These are phyloP conservation scores for Anisognathus igniventris DNA, from an alignment of 2,797 vertebrate species.

Conservation along the genomic window DNA sequence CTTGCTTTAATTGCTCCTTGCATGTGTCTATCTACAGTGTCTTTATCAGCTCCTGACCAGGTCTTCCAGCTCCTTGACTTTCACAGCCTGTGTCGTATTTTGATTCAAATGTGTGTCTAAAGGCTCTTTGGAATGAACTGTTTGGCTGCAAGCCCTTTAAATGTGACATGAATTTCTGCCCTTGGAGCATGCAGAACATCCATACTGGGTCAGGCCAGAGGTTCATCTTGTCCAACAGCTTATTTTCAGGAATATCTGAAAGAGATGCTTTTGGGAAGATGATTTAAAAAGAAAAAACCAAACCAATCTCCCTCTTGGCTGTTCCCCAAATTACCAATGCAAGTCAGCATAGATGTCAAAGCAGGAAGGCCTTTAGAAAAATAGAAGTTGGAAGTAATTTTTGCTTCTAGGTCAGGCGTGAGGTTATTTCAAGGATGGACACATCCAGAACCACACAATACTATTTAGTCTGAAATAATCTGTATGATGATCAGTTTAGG, in stretches of 20 bases:
- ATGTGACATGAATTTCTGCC: background rate
- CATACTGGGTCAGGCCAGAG: fast-evolving
- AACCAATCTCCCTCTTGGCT: background rate
- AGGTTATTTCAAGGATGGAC: background rate
- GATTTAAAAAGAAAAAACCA: background rate
- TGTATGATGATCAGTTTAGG: background rate
- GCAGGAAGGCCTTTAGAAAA: background rate
- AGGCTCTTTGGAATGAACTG: background rate
- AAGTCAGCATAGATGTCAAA: background rate
- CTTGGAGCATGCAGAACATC: background rate
- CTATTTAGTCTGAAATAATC: background rate
- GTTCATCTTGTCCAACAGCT: background rate
- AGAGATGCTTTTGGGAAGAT: background rate
- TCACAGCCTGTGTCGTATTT: background rate
- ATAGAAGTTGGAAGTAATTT: background rate
- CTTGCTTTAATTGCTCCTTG: background rate
- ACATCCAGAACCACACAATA: background rate
- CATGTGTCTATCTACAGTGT: background rate
- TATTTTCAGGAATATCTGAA: background rate
- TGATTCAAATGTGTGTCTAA: background rate
- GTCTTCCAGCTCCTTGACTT: background rate
- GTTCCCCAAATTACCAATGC: background rate
- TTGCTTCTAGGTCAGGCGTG: background rate
- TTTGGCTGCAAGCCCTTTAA: background rate
- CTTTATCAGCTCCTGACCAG: background rate